Percentiles rank a stretch among this genome's conserved stretches.
These are phyloP conservation scores for Gymnocypris eckloni DNA, from an alignment of 2,797 vertebrate genomes.

Conservation along the genomic window DNA sequence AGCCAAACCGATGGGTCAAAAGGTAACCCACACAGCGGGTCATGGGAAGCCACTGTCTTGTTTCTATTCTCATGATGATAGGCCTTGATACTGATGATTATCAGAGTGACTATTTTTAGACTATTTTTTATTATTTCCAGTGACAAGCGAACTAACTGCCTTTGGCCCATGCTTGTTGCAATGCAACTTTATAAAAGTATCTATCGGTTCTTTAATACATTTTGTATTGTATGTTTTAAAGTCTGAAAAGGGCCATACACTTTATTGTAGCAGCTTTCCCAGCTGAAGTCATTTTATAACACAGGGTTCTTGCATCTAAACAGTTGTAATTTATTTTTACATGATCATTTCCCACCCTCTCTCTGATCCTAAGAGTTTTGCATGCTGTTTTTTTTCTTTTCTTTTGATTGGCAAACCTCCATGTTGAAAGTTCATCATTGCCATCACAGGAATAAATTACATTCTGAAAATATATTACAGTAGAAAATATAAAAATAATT, in stretches of 20 bases:
- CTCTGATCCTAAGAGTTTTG: not conserved
- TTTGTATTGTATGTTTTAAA: not conserved
- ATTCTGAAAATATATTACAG: no score
- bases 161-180: not conserved
- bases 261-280: not conserved
- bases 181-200: not conserved
- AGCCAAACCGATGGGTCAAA: constrained; percentile 56
- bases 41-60: constrained; percentile 67
- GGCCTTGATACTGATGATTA: constrained; percentile 53
- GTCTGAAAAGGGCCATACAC: not conserved
- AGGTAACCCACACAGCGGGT: constrained; percentile 60
- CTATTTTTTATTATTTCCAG: constrained; percentile 45
- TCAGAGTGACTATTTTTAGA: constrained; percentile 60
- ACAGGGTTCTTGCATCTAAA: not conserved
- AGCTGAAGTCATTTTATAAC: not conserved
- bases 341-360: not conserved
- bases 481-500: no score
- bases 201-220: no score
- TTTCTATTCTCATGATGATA: constrained; percentile 60
- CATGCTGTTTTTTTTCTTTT: not conserved
- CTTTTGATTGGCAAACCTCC: not conserved
- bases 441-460: not conserved
- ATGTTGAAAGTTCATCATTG: constrained; percentile 1
- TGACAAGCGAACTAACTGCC: constrained; percentile 6
- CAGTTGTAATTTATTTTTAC: not conserved